Evolutionary conservation across 2,797 vertebrate genomes (phyloP).

Genomic region (Silurus lanzhouensis): DNA sequence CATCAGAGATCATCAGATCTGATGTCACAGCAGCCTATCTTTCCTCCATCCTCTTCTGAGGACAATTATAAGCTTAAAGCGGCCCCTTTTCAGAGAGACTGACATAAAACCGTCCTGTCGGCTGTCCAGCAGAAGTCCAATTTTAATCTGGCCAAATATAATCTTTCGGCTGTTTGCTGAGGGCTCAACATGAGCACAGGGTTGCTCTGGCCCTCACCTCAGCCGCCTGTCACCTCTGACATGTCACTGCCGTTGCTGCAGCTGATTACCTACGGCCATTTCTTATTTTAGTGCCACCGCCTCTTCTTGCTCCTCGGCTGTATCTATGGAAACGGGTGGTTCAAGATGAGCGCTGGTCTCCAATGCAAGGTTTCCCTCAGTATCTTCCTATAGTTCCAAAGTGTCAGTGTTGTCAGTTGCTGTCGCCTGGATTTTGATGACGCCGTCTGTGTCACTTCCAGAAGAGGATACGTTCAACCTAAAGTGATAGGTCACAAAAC

Average conservation of each 20-base stretch:
- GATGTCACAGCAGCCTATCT: conserved; percentile 8
- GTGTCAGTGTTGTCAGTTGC: conserved; percentile 57
- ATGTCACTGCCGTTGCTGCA: conserved; percentile 53
- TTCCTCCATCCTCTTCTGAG: conserved; percentile 11
- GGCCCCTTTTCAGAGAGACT: conserved; percentile 13
- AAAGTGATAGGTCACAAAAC: conserved; percentile 78
- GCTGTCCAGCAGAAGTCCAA: conserved; percentile 30
- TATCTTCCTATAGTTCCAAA: not conserved
- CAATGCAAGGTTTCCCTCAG: not conserved
- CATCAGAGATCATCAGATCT: conserved; percentile 29
- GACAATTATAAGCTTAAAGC: conserved; percentile 29
- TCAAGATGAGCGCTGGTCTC: not conserved
- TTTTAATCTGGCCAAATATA: conserved; percentile 49
- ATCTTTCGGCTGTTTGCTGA: conserved; percentile 45
- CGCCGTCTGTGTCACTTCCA: not conserved
- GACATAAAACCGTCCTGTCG: conserved; percentile 35
- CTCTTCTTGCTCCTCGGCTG: conserved; percentile 69
- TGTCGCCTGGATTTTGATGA: not conserved
- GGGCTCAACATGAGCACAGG: conserved; percentile 34
- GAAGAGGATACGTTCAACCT: conserved; percentile 61
- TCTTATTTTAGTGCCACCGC: conserved; percentile 63
- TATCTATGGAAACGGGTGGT: conserved; percentile 54
- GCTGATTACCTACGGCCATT: conserved; percentile 61
- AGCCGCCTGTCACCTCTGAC: conserved; percentile 53
- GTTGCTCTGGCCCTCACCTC: conserved; percentile 46